phyloP scores from a whole-genome alignment of 2,888 invertebrate genomes.

The Cremastinae sp. region DNA sequence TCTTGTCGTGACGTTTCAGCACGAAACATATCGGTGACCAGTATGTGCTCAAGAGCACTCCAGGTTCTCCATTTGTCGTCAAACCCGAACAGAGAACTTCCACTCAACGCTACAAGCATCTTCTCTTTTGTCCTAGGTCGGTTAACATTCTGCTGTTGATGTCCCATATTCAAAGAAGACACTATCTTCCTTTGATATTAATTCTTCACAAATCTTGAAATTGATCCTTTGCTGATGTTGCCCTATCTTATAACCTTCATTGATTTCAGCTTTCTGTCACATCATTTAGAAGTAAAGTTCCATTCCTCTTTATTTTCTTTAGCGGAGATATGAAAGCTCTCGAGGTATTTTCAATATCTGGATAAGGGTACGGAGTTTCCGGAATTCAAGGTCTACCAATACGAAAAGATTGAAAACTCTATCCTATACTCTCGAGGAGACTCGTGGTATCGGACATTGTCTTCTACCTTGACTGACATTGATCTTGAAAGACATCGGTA shows the following conservation, averaged over 20 bases:
- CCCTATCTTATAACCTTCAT: constrained; percentile 50
- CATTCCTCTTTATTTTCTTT: background rate
- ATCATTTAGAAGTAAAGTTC: constrained; percentile 62
- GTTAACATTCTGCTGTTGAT: background rate
- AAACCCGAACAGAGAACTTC: background rate
- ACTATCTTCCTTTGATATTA: too few species aligned
- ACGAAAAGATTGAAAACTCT: constrained; percentile 4
- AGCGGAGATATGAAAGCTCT: constrained; percentile 58
- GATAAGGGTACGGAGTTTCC: constrained; percentile 64
- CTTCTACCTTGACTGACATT: constrained; percentile 40
- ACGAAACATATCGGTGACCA: constrained; percentile 47
- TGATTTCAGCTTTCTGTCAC: constrained; percentile 57
- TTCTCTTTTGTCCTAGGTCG: constrained; percentile 18
- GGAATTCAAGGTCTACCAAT: constrained; percentile 54
- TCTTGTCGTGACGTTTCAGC: constrained; percentile 39
- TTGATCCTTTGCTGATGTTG: too few species aligned
- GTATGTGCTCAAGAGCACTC: constrained; percentile 46
- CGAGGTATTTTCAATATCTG: constrained; percentile 78
- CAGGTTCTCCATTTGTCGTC: constrained; percentile 17
- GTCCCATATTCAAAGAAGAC: background rate
- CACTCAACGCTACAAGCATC: constrained; percentile 37
- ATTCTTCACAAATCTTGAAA: too few species aligned
- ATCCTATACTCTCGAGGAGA: background rate
- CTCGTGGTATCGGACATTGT: background rate
- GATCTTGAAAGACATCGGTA: constrained; percentile 46